Base-by-base conservation (phyloP, 2,797 vertebrate species). In the Chloroceryle inda region DNA sequence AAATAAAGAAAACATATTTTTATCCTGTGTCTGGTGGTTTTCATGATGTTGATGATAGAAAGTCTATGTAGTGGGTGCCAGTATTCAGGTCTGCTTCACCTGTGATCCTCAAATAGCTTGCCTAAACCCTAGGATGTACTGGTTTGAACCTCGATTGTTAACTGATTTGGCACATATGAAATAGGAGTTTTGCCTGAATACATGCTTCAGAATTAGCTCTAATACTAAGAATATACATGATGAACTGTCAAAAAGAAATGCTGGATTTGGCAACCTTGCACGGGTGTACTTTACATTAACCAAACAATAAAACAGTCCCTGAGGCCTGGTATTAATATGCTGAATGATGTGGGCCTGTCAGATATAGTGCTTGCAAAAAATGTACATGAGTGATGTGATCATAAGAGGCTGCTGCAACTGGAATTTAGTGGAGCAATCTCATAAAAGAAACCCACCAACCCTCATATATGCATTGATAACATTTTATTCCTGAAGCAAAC, bases 271-370 rank as follows among this genome's bases (percentile, higher is more conserved):
- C 82, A 83, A 31, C 19, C 52, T 88, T 83, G 52, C 49, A 72
- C 94, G 95, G 68, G 85, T 96, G 82, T 85, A 74, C 35, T 93
- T 89, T 64, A 10, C 62, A 72, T 81, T 74, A 93, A 35, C 27
- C 58, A 72, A 95, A 92, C 33, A 95, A 77, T 88, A 81, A 77
- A 95, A 59, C 9, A 12, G 55, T 72, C 66, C 24, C 42, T 12
- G 20, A 74, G 74, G 69, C 69, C 80, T 92, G 74, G 33, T 86
- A 86, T 90, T 95, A 90, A 75, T 78, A 22, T 23, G 13, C 37
- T 90, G 72, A 88, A 47, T 72, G 58, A 91, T 61, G 33, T 80
- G 64, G 84, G 58, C 38, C n/a, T 94, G 88, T 38, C 89, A 84
- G 2, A 88, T 93, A 86, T 2, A 56, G 45, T 38, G 22, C 71